Evolutionary conservation across 2,888 invertebrate species (phyloP).

Genomic region (Acleris literana): DNA sequence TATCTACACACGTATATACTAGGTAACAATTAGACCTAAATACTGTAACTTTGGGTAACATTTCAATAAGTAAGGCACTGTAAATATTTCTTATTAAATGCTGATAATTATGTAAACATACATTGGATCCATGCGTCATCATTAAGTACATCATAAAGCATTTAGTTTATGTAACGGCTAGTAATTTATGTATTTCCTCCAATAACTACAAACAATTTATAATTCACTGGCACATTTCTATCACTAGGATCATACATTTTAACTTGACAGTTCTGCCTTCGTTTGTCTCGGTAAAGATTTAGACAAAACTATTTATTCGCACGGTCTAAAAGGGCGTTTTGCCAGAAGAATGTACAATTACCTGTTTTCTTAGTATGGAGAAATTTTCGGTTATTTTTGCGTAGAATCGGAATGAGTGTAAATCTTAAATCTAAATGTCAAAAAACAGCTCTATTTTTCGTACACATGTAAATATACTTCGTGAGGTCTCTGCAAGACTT

Average conservation of each 20-base stretch:
- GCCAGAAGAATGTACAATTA: too few species aligned
- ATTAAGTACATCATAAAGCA: constrained; percentile 18
- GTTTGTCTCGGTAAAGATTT: constrained; percentile 16
- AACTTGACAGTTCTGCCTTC: constrained; percentile 3
- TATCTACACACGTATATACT: constrained; percentile 34
- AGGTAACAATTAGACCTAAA: constrained; percentile 36
- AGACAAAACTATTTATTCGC: constrained; percentile 12
- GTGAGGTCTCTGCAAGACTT: too few species aligned
- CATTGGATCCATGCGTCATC: constrained; percentile 29
- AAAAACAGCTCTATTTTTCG: too few species aligned
- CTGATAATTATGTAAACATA: constrained; percentile 22
- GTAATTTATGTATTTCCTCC: constrained; percentile 19
- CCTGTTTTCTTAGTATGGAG: too few species aligned
- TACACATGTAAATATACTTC: too few species aligned
- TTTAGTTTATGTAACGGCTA: constrained; percentile 16
- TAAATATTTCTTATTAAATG: constrained; percentile 3
- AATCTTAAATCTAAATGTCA: too few species aligned
- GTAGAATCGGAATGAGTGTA: too few species aligned
- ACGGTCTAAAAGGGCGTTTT: not conserved
- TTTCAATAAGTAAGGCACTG: constrained; percentile 30
- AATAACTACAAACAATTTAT: constrained; percentile 19
- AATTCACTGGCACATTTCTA: not conserved
- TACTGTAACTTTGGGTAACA: constrained; percentile 30
- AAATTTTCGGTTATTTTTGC: too few species aligned
- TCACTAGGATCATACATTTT: not conserved